Percentiles rank a stretch among this genome's conserved stretches.
phyloP scores from a whole-genome alignment of 2,113 vertebrate species.

The Actinemys pallida region DNA sequence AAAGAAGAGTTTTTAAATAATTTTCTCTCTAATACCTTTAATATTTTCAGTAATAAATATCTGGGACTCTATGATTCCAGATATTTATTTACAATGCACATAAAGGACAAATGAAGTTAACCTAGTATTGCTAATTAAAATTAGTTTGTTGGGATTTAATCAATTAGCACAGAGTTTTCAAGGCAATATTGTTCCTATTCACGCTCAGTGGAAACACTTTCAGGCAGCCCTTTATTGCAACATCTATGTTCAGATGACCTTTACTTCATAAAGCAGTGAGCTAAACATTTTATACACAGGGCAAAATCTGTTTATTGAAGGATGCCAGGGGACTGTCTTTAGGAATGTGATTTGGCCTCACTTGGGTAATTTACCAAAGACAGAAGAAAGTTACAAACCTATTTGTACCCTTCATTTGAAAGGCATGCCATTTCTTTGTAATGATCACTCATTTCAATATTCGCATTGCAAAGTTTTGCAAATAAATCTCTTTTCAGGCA shows the following conservation, averaged over 20 bases:
- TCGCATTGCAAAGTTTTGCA: conserved; percentile 23
- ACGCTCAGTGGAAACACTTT: conserved; percentile 60
- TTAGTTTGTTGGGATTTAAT: conserved; percentile 63
- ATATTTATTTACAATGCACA: no score
- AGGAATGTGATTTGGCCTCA: conserved; percentile 55
- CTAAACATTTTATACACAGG: conserved; percentile 63
- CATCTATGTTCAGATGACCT: conserved; percentile 60
- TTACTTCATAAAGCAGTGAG: conserved; percentile 70
- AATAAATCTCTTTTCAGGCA: conserved; percentile 56
- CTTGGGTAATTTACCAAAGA: conserved; percentile 66
- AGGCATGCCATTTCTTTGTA: conserved; percentile 61
- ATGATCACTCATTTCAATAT: conserved; percentile 7
- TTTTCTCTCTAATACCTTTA: neutral
- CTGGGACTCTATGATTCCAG: no score
- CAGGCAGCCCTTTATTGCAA: conserved; percentile 52
- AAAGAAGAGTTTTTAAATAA: neutral
- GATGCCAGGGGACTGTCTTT: conserved; percentile 68
- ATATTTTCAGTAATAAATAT: neutral
- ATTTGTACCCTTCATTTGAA: conserved; percentile 66
- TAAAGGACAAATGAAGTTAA: conserved; percentile 49
- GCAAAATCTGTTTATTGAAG: conserved; percentile 64
- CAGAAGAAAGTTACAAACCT: conserved; percentile 64
- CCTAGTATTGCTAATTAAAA: conserved; percentile 61
- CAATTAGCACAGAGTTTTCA: conserved; percentile 69
- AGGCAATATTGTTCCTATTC: conserved; percentile 47